Evolutionary conservation across 2,113 vertebrate species (phyloP), one percentile per base, ranked within the genome.

Genomic region (Pholis gunnellus): DNA sequence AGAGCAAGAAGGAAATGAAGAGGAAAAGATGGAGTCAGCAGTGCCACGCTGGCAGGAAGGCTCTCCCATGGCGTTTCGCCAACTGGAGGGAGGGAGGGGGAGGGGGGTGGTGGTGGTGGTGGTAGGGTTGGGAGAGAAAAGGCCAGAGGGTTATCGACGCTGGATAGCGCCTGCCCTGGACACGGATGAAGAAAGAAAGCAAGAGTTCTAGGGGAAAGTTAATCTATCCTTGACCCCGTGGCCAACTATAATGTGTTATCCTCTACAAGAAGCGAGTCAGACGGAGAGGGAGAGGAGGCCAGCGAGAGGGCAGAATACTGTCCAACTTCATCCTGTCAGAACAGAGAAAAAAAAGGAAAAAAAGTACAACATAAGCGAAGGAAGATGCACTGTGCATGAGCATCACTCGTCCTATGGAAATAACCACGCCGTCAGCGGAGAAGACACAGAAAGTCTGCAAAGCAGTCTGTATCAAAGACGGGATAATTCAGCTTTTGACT

Each of bases 11-110:
- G 76, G 81, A 83, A 82, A 71, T 75, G 71, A 88, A 88, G 65
- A 81, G 73, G 82, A 91, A 88, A 90, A 73, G 79, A 92, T 92
- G 87, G 83, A 92, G 88, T 89, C 89, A 89, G 91, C 83, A 88
- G 70, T 93, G 95, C 94, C 94, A 95, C 93, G 94, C 87, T 95
- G 95, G 94, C 95, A 95, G 94, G 92, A 95, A 93, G 92, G 88
- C 79, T 87, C 64, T 85, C 61, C 63, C 48, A 36, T 95, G 95
- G 93, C 90, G 80, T 38, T 75, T 36, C 85, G 94, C 94, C 95
- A 95, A 52, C 34, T 14, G 15, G 9, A 61, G 59, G 73, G 68
- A 44, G 78, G 36, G 78, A 36, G 29, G 29, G 59, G 73, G 68
- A 44, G 78, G 36, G 78, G 40, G 29, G 29, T 65, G 29, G 64